Evolutionary conservation across 2,888 invertebrate genomes (phyloP).

Genomic region (Scaptomyza reducta): DNA sequence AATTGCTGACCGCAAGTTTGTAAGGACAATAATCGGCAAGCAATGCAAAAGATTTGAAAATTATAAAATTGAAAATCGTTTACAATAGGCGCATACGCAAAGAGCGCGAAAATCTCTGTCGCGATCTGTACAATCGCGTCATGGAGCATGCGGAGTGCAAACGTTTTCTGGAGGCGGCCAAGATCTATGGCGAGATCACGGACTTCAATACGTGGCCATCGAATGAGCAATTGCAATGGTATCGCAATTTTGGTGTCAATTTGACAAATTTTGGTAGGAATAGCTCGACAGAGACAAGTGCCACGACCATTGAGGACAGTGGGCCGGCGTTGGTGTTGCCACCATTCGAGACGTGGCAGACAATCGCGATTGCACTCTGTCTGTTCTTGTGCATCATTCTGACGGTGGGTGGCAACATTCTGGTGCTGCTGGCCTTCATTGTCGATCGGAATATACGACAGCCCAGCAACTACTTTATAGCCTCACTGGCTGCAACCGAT

Average conservation of each 20-base stretch:
- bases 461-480: conserved; percentile 99
- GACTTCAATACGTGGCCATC: conserved; percentile 83
- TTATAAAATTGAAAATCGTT: no score
- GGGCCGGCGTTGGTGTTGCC: conserved; percentile 88
- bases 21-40: no score
- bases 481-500: conserved; percentile 98
- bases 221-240: conserved; percentile 76
- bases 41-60: no score
- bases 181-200: conserved; percentile 83
- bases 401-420: conserved; percentile 97
- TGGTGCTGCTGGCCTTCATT: conserved; percentile 97
- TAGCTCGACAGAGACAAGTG: conserved; percentile 36
- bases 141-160: conserved; percentile 87
- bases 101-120: conserved; percentile 90
- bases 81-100: conserved; percentile 89
- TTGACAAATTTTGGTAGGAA: conserved; percentile 67
- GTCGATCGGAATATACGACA: conserved; percentile 97
- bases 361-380: conserved; percentile 93
- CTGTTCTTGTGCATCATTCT: conserved; percentile 94
- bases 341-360: conserved; percentile 95
- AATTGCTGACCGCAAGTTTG: no score
- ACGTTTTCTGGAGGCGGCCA: conserved; percentile 85
- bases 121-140: conserved; percentile 87
- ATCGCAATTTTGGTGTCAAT: conserved; percentile 76
- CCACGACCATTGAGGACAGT: conserved; percentile 51